A percentile compares a stretch with the other conserved stretches of the same genome.
phyloP scores from a whole-genome alignment of 1,140 invertebrate genomes.

The Scaptomyza graminum region DNA sequence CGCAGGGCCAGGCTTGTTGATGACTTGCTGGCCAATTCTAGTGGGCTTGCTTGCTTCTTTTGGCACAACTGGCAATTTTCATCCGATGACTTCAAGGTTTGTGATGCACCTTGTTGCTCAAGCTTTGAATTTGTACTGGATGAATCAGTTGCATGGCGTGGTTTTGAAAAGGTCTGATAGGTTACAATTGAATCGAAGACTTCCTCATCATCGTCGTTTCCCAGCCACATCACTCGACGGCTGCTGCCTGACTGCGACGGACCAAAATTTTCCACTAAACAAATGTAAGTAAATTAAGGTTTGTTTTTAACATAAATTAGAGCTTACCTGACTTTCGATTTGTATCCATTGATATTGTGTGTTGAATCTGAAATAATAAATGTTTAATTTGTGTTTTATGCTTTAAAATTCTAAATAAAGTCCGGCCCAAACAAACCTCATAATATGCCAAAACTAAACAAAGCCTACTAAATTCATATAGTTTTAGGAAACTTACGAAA shows the following conservation, averaged over 20 bases:
- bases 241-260: constrained; percentile 49
- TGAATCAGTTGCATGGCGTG: background rate
- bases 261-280: constrained; percentile 38
- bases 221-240: constrained; percentile 71
- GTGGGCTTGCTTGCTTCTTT: background rate
- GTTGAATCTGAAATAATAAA: constrained; percentile 31
- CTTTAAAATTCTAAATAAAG: constrained; percentile 18
- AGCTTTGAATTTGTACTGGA: constrained; percentile 17
- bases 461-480: no score
- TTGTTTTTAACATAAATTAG: background rate
- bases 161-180: constrained; percentile 29
- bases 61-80: background rate
- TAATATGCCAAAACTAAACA: background rate
- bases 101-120: background rate
- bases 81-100: background rate
- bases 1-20: constrained; percentile 26
- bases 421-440: background rate
- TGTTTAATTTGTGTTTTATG: constrained; percentile 11
- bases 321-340: constrained; percentile 56
- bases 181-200: constrained; percentile 62
- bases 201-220: constrained; percentile 45
- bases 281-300: background rate
- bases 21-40: background rate
- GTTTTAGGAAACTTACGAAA: no score
- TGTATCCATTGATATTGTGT: constrained; percentile 51